A percentile compares a stretch with the other conserved stretches of the same genome.
phyloP scores from a whole-genome alignment of 2,888 invertebrate species.

The Ferdinandea cuprea region DNA sequence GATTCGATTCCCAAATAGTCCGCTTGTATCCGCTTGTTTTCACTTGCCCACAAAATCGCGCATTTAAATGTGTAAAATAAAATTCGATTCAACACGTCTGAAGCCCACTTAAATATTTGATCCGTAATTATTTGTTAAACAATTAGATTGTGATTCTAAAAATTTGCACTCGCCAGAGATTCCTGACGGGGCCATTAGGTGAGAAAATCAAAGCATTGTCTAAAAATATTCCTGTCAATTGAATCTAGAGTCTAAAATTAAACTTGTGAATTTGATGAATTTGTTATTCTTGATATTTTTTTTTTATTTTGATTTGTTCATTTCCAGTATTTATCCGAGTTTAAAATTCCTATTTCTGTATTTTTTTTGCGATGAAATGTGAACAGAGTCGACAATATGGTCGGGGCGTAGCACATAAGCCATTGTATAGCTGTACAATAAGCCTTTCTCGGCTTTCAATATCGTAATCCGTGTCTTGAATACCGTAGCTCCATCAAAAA shows the following conservation, averaged over 20 bases:
- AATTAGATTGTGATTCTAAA: slow-evolving; percentile 25
- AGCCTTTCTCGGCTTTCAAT: slow-evolving; percentile 59
- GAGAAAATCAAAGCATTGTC: neutral
- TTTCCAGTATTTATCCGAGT: neutral
- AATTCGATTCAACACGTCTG: neutral
- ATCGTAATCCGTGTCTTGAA: slow-evolving; percentile 64
- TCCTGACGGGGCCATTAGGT: neutral
- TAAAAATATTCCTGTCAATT: slow-evolving; percentile 56
- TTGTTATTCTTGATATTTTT: slow-evolving; percentile 10
- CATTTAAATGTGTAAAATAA: neutral
- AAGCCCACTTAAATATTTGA: neutral
- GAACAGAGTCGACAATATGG: neutral
- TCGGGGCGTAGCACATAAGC: slow-evolving; percentile 3
- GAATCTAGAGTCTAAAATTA: slow-evolving; percentile 37
- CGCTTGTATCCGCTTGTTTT: neutral
- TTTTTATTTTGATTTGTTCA: slow-evolving; percentile 13
- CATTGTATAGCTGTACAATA: slow-evolving; percentile 59
- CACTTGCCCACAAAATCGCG: neutral
- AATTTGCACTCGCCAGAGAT: slow-evolving; percentile 29
- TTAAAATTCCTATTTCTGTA: slow-evolving; percentile 42
- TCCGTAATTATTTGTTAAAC: slow-evolving; percentile 12
- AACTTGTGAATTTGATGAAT: slow-evolving; percentile 40
- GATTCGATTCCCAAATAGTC: neutral
- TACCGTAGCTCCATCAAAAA: slow-evolving; percentile 12
- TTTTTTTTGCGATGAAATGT: slow-evolving; percentile 16